Percentiles rank a stretch among this genome's conserved stretches.
These are phyloP conservation scores for Rhynchonycteris naso DNA, from an alignment of 2,797 vertebrate genomes.

Conservation along the genomic window DNA sequence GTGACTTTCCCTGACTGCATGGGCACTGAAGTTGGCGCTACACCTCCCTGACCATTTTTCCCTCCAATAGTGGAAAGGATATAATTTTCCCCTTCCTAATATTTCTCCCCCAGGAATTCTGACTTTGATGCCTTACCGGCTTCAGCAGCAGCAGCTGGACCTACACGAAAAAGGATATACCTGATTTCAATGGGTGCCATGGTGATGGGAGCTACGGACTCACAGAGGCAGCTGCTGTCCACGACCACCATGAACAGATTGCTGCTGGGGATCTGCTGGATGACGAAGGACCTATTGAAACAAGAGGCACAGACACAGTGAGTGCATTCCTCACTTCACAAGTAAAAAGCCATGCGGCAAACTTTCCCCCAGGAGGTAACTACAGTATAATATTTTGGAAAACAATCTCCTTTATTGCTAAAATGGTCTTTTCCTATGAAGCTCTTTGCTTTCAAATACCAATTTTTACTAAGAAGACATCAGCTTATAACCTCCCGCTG, in stretches of 20 bases:
- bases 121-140: neutral
- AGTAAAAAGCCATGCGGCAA: neutral
- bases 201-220: slow-evolving; percentile 91
- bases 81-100: neutral
- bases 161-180: slow-evolving; percentile 94
- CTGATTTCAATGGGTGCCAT: slow-evolving; percentile 99
- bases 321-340: neutral
- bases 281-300: slow-evolving; percentile 95
- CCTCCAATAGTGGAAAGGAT: neutral
- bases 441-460: neutral
- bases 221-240: slow-evolving; percentile 96
- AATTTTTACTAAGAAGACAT: neutral
- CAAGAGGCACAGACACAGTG: slow-evolving; percentile 63
- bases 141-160: neutral
- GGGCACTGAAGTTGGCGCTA: neutral
- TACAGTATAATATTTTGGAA: neutral
- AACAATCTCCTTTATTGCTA: neutral
- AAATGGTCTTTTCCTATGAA: neutral
- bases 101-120: neutral
- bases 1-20: neutral
- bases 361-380: neutral
- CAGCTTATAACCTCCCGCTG: neutral
- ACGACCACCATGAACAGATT: slow-evolving; percentile 99
- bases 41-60: neutral
- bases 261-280: slow-evolving; percentile 99